These are phyloP conservation scores for Enteromius radiatus DNA, from an alignment of 2,797 vertebrate genomes.

Conservation along the genomic window DNA sequence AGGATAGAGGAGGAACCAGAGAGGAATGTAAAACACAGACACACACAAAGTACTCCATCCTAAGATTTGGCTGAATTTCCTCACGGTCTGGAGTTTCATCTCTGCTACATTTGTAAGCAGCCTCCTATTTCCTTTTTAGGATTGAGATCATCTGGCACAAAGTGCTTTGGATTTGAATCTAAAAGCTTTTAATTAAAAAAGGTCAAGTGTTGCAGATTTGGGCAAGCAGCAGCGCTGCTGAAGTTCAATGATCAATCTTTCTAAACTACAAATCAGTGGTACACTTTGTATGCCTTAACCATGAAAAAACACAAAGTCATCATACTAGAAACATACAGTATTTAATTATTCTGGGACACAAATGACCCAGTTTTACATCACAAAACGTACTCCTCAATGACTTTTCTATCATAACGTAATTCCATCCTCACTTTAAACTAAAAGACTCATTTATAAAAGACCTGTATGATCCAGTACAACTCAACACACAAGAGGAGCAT, in stretches of 20 bases:
- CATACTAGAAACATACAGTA: constrained; percentile 8
- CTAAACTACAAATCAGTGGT: constrained; percentile 22
- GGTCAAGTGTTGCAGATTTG: background rate
- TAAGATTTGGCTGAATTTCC: constrained; percentile 14
- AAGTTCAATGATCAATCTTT: background rate
- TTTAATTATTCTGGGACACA: constrained; percentile 36
- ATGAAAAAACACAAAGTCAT: background rate
- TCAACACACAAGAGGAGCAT: background rate
- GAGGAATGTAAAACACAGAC: constrained; percentile 29
- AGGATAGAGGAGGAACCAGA: constrained; percentile 45
- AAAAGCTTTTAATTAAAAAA: constrained; percentile 13
- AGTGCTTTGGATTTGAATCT: background rate
- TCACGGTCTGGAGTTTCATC: background rate
- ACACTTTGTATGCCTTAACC: background rate
- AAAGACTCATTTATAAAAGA: background rate
- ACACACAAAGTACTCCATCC: background rate
- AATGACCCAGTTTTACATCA: background rate
- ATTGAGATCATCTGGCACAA: background rate
- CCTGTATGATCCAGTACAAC: background rate
- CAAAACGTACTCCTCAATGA: background rate
- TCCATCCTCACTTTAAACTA: constrained; percentile 15
- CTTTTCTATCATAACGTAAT: background rate
- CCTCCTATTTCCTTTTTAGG: background rate
- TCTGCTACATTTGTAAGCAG: background rate
- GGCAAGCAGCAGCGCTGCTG: no score